Conservation (phyloP, 2,113 vertebrate species). For the Xenus cinereus region DNA sequence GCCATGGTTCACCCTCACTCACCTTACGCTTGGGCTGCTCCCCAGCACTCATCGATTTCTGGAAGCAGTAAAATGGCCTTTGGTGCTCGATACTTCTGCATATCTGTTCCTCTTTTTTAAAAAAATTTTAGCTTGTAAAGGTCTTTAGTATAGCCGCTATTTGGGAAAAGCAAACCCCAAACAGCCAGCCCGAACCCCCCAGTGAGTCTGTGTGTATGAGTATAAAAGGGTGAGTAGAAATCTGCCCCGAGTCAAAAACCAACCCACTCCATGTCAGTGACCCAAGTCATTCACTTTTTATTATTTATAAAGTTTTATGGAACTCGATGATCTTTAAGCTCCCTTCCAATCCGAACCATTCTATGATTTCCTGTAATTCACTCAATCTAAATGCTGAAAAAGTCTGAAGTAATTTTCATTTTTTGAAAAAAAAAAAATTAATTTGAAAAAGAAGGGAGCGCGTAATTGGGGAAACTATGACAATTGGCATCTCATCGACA, state of each 20-base stretch:
- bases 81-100: not conserved
- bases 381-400: not conserved
- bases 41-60: not conserved
- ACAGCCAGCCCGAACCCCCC: not conserved
- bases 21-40: not conserved
- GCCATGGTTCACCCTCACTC: not conserved
- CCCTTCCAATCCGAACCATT: no score
- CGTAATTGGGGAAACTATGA: not conserved
- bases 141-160: not conserved
- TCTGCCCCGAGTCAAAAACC: not conserved
- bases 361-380: not conserved
- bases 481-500: not conserved
- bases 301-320: not conserved
- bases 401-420: not conserved
- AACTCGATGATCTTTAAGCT: no score
- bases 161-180: not conserved
- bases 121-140: not conserved
- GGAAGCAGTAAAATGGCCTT: not conserved
- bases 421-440: fast-evolving
- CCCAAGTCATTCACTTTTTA: not conserved
- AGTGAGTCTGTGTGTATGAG: fast-evolving
- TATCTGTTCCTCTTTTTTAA: not conserved
- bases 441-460: not conserved
- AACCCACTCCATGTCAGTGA: fast-evolving
- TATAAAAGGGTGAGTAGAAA: not conserved